A percentile compares a stretch with the other conserved stretches of the same genome.
phyloP scores from a whole-genome alignment of 2,888 invertebrate genomes.

The Drosophila nr. medialis region DNA sequence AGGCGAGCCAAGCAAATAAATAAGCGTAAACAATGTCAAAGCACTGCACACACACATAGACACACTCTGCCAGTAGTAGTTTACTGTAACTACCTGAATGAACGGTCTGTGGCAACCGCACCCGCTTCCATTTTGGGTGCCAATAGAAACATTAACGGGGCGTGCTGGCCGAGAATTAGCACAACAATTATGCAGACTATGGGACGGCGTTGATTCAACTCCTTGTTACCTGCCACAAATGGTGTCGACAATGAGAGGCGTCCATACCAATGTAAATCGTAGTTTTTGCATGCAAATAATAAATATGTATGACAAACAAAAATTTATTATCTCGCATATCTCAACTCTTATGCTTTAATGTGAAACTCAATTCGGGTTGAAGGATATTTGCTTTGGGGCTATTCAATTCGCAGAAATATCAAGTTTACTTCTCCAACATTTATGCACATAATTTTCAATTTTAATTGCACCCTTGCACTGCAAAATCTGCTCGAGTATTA shows the following conservation, averaged over 20 bases:
- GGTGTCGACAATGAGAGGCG: slow-evolving; percentile 36
- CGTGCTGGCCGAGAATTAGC: slow-evolving; percentile 76
- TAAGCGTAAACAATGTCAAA: slow-evolving; percentile 79
- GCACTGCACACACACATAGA: slow-evolving; percentile 60
- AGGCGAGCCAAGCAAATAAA: slow-evolving; percentile 57
- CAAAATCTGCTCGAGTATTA: slow-evolving; percentile 2
- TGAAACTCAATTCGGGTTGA: not conserved
- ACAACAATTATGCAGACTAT: slow-evolving; percentile 70
- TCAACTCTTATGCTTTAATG: not conserved
- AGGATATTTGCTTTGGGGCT: not conserved
- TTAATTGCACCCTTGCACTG: slow-evolving; percentile 4
- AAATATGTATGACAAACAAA: slow-evolving; percentile 4
- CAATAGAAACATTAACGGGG: slow-evolving; percentile 79
- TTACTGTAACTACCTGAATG: slow-evolving; percentile 34
- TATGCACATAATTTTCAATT: not conserved
- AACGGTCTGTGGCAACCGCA: slow-evolving; percentile 16
- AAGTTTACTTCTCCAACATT: not conserved
- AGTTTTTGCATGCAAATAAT: slow-evolving; percentile 5
- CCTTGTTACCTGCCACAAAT: slow-evolving; percentile 23
- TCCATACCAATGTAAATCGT: not conserved
- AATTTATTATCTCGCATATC: not conserved
- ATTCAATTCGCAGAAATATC: not conserved
- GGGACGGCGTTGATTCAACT: slow-evolving; percentile 34
- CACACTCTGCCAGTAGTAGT: slow-evolving; percentile 13
- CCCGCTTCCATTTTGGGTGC: slow-evolving; percentile 53